These are phyloP conservation scores for Polymixis flavicincta DNA, from an alignment of 2,888 invertebrate species.

Conservation along the genomic window DNA sequence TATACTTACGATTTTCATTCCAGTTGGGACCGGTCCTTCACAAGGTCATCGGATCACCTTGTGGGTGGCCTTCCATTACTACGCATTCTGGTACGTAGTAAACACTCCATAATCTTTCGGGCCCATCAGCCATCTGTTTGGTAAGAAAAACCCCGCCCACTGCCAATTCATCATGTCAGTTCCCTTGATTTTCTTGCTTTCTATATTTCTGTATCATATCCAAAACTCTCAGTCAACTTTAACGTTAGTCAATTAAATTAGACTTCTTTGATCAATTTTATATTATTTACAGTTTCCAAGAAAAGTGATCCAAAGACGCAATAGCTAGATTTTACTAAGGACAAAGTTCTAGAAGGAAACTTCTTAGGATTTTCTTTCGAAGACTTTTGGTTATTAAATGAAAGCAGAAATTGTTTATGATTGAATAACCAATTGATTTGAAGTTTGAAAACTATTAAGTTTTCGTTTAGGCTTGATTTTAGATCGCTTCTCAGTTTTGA, in stretches of 20 bases:
- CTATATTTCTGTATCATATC: background rate
- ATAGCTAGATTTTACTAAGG: background rate
- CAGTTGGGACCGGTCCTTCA: too few relatives aligned
- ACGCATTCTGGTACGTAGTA: too few relatives aligned
- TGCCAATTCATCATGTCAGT: too few relatives aligned
- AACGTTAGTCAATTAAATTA: background rate
- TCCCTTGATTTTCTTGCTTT: too few relatives aligned
- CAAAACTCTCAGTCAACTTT: background rate
- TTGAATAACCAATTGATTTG: background rate
- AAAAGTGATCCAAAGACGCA: background rate
- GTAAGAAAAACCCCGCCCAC: too few relatives aligned
- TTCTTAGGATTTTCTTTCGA: background rate
- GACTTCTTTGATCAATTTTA: background rate
- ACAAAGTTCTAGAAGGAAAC: background rate
- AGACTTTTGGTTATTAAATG: background rate
- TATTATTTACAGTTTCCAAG: conserved; percentile 7
- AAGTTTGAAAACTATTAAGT: background rate
- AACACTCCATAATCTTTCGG: too few relatives aligned
- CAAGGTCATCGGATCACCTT: too few relatives aligned
- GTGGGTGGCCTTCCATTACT: too few relatives aligned
- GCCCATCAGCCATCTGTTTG: too few relatives aligned
- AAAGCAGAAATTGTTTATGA: conserved; percentile 2
- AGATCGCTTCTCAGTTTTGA: background rate
- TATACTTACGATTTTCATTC: too few relatives aligned
- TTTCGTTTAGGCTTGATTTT: background rate